A percentile compares a stretch with the other conserved stretches of the same genome.
phyloP scores from a whole-genome alignment of 2,113 vertebrate species.

The Bos javanicus region DNA sequence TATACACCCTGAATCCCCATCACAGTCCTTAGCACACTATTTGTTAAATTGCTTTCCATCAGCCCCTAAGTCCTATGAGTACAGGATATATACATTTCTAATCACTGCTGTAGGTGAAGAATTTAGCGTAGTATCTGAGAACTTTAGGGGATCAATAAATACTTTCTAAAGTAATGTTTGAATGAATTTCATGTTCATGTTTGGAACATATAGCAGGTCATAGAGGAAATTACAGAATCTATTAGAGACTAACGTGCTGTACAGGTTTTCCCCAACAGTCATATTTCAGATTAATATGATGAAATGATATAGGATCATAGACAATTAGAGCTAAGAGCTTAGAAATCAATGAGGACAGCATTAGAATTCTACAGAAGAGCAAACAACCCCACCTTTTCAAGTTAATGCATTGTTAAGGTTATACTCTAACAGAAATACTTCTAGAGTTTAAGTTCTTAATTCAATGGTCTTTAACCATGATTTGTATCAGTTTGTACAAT shows the following conservation, averaged over 20 bases:
- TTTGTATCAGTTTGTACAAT: not conserved
- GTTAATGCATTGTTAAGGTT: not conserved
- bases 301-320: not conserved
- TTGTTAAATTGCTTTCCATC: not conserved
- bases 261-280: not conserved
- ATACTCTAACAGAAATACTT: not conserved
- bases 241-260: not conserved
- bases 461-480: not conserved
- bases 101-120: not conserved
- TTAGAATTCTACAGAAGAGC: not conserved
- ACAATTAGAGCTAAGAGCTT: not conserved
- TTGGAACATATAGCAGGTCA: not conserved
- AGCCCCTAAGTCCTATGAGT: not conserved
- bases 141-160: not conserved
- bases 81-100: not conserved
- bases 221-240: not conserved
- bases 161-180: not conserved
- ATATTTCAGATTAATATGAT: not conserved
- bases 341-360: not conserved
- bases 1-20: not conserved
- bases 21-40: not conserved
- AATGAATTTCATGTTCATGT: not conserved
- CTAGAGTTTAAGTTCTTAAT: not conserved
- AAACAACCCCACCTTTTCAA: not conserved
- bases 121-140: not conserved